Evolutionary conservation across 2,797 vertebrate species (phyloP), one percentile per base, ranked within the genome.

Genomic region (Pangasius krempfi): DNA sequence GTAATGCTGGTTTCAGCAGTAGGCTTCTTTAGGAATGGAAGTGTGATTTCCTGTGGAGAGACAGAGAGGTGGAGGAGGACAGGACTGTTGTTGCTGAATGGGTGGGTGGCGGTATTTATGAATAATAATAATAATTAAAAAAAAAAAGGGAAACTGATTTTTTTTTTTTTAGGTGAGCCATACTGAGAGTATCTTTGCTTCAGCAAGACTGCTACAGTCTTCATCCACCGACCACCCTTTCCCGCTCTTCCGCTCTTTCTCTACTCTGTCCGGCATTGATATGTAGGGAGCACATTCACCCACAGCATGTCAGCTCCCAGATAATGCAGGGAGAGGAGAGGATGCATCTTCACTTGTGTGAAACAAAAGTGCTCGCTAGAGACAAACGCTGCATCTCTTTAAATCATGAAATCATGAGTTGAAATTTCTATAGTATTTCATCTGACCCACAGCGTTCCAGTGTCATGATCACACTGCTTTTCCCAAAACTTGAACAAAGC

Each of bases 21-120:
- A 64, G 64, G 86, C 78, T 78, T 66, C 68, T 87, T 79, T 82
- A 83, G 72, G 25, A 44, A 72, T 64, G 30, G 54, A 86, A 44
- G 80, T 25, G 85, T 80, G 52, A 75, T 70, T 88, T 84, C 79
- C 84, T 84, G 88, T 44, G 44, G 75, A 81, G 84, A 62, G 76
- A 86, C 64, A 50, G 72, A 44, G 44, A 83, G 56, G 66, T 80
- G 88, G 72, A 75, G 83, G 66, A 89, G 84, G 64, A 72, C 84
- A 76, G 85, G 82, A 64, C 82, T 83, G 66, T 70, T 85, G 64
- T 68, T 80, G 68, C 58, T 88, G 86, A 90, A 75, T 58, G 80
- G 73, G 84, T 88, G 78, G 88, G 88, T 20, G 89, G 86, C 64
- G 84, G 78, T 89, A 90, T 91, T 90, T 86, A 64, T 89, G 83